Conservation (phyloP, 2,113 vertebrate genomes). For the Anolis carolinensis region DNA sequence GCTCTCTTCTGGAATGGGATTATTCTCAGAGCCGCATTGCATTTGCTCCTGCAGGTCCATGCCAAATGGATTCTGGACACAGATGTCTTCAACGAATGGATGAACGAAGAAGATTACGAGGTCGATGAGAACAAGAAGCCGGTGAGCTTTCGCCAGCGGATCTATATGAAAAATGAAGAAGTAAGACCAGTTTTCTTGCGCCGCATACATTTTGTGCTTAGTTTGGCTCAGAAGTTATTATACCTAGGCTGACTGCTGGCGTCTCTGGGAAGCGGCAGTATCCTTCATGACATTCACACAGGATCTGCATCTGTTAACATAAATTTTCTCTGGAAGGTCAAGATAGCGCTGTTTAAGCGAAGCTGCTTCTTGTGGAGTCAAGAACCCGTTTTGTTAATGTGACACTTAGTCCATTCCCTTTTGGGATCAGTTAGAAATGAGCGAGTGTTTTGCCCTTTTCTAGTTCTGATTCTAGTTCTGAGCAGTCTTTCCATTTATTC, state of each 20-base stretch:
- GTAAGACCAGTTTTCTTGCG: constrained; percentile 65
- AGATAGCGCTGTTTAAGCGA: too few relatives aligned
- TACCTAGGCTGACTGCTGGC: background rate
- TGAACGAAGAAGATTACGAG: constrained; percentile 98
- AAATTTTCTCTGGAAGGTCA: background rate
- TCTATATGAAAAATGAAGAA: constrained; percentile 94
- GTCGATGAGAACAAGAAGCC: constrained; percentile 94
- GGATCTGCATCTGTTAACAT: background rate
- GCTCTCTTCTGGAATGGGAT: accelerated
- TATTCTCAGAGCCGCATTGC: accelerated
- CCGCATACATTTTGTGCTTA: accelerated
- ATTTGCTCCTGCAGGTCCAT: constrained; percentile 81
- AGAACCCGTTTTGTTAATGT: too few relatives aligned
- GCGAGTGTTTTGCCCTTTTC: too few relatives aligned
- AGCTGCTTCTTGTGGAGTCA: too few relatives aligned
- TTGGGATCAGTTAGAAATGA: too few relatives aligned
- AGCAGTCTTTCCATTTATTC: too few relatives aligned
- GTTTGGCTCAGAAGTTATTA: background rate
- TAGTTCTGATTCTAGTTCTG: too few relatives aligned
- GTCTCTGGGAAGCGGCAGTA: too few relatives aligned
- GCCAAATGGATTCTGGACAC: constrained; percentile 95
- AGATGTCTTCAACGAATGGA: constrained; percentile 96
- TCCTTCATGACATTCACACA: background rate
- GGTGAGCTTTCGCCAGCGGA: constrained; percentile 86
- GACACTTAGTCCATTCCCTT: too few relatives aligned